Percentiles rank a stretch among this genome's conserved stretches.
phyloP scores from a whole-genome alignment of 2,888 invertebrate genomes.

The Mechanitis messenoides region DNA sequence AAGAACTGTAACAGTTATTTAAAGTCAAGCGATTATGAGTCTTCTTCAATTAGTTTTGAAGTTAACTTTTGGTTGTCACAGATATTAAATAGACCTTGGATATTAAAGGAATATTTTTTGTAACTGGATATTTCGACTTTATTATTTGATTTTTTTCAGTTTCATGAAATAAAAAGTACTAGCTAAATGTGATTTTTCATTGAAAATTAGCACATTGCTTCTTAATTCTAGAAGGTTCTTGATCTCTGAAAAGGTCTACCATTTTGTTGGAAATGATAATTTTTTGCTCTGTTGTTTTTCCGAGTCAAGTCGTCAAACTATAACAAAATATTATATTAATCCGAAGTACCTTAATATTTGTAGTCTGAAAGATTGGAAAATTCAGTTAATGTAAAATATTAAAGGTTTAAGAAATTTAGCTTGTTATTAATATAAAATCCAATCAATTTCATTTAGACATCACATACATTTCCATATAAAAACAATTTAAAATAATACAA shows the following conservation, averaged over 20 bases:
- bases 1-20: slow-evolving; percentile 15
- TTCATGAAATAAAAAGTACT: slow-evolving; percentile 8
- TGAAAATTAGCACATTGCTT: slow-evolving; percentile 8
- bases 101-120: slow-evolving; percentile 4
- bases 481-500: too few species aligned
- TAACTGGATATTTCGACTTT: slow-evolving; percentile 10
- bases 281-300: neutral
- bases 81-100: neutral
- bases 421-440: too few species aligned
- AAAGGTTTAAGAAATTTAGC: too few species aligned
- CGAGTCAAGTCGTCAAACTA: too few species aligned
- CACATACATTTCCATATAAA: too few species aligned
- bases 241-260: neutral
- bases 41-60: slow-evolving; percentile 32
- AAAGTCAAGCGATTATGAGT: slow-evolving; percentile 35
- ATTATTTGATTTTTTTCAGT: slow-evolving; percentile 4
- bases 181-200: slow-evolving; percentile 7
- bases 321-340: too few species aligned
- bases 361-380: too few species aligned
- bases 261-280: neutral
- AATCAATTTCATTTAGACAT: too few species aligned
- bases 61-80: slow-evolving; percentile 14
- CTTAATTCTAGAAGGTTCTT: slow-evolving; percentile 1
- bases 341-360: too few species aligned
- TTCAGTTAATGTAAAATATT: too few species aligned